These are phyloP conservation scores for Montipora efflorescens DNA, from an alignment of 64 coral and sea anemone genomes.

Conservation along the genomic window DNA sequence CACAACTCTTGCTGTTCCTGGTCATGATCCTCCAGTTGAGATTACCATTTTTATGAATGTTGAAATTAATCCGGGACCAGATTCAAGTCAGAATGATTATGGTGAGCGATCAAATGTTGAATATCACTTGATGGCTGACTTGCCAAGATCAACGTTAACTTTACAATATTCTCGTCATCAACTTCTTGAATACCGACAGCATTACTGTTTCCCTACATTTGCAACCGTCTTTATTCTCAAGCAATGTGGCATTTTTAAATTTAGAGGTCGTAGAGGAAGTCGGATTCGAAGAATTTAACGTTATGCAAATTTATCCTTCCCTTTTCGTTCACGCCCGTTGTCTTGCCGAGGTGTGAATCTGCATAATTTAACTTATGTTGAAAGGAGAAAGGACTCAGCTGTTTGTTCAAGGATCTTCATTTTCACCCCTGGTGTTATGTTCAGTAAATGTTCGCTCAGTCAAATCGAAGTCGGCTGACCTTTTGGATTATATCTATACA, in stretches of 20 bases:
- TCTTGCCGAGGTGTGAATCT: background rate
- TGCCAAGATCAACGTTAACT: no score
- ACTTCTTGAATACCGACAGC: background rate
- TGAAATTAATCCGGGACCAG: no score
- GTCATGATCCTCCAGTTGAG: no score
- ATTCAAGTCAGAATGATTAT: no score
- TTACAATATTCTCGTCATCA: no score
- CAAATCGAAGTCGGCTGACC: slow-evolving; percentile 13
- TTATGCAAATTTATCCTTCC: background rate
- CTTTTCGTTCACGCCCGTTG: background rate
- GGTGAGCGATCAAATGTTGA: no score
- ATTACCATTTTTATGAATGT: no score
- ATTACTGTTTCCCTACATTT: background rate
- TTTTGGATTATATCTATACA: slow-evolving; percentile 28
- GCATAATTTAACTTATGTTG: background rate
- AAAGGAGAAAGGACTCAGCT: background rate
- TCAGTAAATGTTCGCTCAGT: slow-evolving; percentile 42
- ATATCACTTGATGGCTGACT: no score
- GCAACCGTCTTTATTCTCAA: background rate
- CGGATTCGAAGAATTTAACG: background rate
- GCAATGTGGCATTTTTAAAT: background rate
- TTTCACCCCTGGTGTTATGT: slow-evolving; percentile 9
- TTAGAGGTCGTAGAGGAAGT: background rate
- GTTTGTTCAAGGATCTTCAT: background rate
- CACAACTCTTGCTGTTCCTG: no score